phyloP scores from a whole-genome alignment of 2,113 vertebrate species.

The Rana temporaria region DNA sequence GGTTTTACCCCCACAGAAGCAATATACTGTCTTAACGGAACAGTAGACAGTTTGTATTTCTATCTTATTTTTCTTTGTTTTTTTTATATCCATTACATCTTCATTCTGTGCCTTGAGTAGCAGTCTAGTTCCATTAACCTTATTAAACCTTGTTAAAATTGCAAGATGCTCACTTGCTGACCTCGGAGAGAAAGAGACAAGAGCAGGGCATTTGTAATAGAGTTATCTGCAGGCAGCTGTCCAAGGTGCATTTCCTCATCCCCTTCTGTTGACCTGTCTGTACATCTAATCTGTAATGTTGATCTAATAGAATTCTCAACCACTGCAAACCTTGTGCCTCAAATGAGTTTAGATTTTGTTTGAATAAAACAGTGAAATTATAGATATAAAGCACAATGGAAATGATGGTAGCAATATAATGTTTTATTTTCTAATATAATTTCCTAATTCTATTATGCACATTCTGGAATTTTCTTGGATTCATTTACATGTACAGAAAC shows the following conservation, averaged over 20 bases:
- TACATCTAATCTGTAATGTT: constrained; percentile 52
- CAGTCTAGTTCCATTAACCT: constrained; percentile 49
- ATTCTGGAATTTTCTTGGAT: background rate
- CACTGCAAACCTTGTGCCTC: background rate
- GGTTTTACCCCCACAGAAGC: no score
- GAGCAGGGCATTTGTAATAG: constrained; percentile 50
- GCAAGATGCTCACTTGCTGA: constrained; percentile 43
- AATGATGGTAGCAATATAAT: background rate
- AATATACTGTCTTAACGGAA: no score
- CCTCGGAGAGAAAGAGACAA: constrained; percentile 35
- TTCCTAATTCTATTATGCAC: background rate
- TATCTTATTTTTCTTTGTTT: constrained; percentile 1
- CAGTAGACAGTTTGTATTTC: background rate
- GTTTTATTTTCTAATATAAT: background rate
- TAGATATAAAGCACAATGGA: background rate
- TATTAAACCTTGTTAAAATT: constrained; percentile 51
- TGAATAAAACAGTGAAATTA: constrained; percentile 11
- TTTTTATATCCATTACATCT: background rate
- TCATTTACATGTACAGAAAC: background rate
- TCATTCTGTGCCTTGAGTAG: background rate
- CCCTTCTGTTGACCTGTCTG: constrained; percentile 37
- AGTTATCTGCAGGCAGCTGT: constrained; percentile 52
- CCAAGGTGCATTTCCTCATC: constrained; percentile 20
- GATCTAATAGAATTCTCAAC: constrained; percentile 51
- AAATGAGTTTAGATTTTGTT: constrained; percentile 14